Base-by-base conservation (phyloP, 2,113 vertebrate genomes). In the Synodontis membranacea region DNA sequence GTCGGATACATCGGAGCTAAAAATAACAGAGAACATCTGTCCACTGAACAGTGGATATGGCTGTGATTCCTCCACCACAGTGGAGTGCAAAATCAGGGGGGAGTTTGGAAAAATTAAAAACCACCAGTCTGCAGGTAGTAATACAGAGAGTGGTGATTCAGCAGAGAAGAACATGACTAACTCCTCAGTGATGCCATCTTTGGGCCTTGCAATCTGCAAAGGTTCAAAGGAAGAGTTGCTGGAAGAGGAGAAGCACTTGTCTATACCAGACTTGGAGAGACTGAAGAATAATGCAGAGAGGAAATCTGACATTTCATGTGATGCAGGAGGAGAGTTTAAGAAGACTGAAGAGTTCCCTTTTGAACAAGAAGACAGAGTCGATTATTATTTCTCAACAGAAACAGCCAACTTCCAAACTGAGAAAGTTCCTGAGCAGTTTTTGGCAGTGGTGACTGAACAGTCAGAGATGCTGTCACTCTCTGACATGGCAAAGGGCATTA, bases 331-430 rank as follows among this genome's bases (percentile, higher is more conserved):
- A 39, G 52, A 6, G 10, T 28, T 39, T 58, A 58, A 80, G 4
- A 21, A 42, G 19, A 42, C 52, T 28, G 23, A 80, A 42, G 52
- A 58, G 23, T 15, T 42, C 5, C 21, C 34, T 34, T 15, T 4
- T 21, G 70, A 64, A 52, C 2, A 75, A 34, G 70, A 80, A 79
- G 48, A 82, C 3, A 39, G 81, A 70, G 60, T 37, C 28, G 34
- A 80, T 23, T 58, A 80, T 68, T 79, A 28, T 76, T 21, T n/a
- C 42, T 34, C 75, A 83, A 58, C 52, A 76, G 76, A 83, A 83
- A 89, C 50, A 11, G 81, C 37, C 34, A 80, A 84, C n/a, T n/a
- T 52, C 9, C 50, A 85, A 54, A 70, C 72, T n/a, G 86, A 89
- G 64, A 44, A 46, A 31, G 74, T 50, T 58, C 54, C 48, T 37